Evolutionary conservation across 1,140 invertebrate species (phyloP), one percentile per base, ranked within the genome.

Genomic region (Drosophila pruinosa): DNA sequence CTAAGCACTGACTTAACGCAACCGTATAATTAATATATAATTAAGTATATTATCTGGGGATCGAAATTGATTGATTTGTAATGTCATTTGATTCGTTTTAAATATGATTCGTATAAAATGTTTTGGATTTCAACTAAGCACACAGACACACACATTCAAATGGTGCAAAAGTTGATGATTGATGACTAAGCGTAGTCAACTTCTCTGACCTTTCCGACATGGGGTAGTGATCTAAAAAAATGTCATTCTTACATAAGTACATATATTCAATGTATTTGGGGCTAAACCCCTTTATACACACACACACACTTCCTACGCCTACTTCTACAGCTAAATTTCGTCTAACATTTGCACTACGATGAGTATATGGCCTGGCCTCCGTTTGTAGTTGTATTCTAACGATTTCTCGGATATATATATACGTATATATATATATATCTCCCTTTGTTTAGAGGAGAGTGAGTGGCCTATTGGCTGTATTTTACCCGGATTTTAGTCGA

Each of bases 1-100:
- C 89, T 81, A 89, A 91, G 89, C 89, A 88, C 72, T 78, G 70
- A 63, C 75, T 72, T 79, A 77, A 73, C 54, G 68, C 41, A 48
- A 64, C 28, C 31, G 17, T 38, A 56, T 63, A 39, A 64, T 68
- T 74, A 71, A 43, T 61, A 61, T 36, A 47, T 21, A 24, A 24
- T 50, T 39, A 19, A 38, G 21, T 39, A 14, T 36, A 26, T 57
- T 54, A 26, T 69, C 17, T 31, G 26, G 48, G 64, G 38, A 7
- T 63, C 38, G 14, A 62, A 48, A 28, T 50, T 28, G 47, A 31
- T 65, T 57, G 52, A 53, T 57, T 47, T 50, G 12, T 47, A 10
- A 50, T 14, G 26, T 4, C 63, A 48, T 63, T 50, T 69, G 21
- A 62, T 52, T 43, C 15, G 28, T 48, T 58, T 48, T 58, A 10